These are phyloP conservation scores for Neopelma chrysocephalum DNA, from an alignment of 2,797 vertebrate genomes.

Conservation along the genomic window DNA sequence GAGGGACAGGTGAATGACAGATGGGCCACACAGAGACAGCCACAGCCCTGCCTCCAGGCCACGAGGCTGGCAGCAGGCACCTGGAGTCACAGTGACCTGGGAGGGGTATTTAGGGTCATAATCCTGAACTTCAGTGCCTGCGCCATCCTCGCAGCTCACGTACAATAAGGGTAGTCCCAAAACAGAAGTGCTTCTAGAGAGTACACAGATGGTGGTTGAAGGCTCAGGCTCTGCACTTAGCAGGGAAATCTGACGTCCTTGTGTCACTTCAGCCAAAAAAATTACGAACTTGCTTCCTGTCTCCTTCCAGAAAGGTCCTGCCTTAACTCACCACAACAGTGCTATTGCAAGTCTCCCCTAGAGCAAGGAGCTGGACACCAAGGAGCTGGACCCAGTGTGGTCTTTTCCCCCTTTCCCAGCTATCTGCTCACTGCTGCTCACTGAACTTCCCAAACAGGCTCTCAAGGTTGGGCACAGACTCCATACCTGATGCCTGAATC, in stretches of 20 bases:
- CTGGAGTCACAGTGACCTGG: neutral
- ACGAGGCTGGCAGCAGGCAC: neutral
- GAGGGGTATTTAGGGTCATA: neutral
- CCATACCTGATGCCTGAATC: neutral
- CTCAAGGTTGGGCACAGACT: neutral
- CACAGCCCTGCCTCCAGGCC: neutral
- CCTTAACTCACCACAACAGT: neutral
- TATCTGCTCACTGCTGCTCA: neutral
- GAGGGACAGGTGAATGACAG: neutral
- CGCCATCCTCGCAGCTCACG: neutral
- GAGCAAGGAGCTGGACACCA: neutral
- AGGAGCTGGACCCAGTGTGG: fast-evolving
- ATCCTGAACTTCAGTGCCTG: neutral
- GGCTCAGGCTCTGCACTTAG: neutral
- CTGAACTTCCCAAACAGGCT: neutral
- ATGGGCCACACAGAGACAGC: neutral
- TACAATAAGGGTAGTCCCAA: neutral
- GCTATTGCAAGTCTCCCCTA: neutral
- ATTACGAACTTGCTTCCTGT: neutral
- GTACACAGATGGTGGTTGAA: neutral
- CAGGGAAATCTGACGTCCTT: neutral
- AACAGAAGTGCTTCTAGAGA: neutral
- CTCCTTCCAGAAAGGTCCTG: neutral
- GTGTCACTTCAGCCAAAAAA: neutral
- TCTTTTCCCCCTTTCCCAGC: neutral